Percentiles rank a stretch among this genome's conserved stretches.
These are phyloP conservation scores for Centrocercus urophasianus DNA, from an alignment of 2,113 vertebrate genomes.

Conservation along the genomic window DNA sequence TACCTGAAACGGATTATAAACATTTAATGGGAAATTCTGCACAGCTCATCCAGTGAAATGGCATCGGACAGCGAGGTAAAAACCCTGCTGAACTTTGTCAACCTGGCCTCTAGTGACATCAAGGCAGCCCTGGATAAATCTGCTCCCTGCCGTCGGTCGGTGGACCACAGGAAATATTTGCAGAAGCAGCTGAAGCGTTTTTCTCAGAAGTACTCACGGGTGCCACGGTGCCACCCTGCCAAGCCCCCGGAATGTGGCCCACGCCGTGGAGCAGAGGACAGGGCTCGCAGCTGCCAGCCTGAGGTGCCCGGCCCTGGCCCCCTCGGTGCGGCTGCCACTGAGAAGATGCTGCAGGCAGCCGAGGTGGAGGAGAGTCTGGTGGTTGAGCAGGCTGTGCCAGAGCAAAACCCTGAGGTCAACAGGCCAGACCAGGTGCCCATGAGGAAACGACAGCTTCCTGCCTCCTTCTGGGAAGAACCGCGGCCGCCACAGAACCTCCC, in stretches of 20 bases:
- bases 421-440: conserved; percentile 90
- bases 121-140: conserved; percentile 97
- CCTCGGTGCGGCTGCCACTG: not conserved
- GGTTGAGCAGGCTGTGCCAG: conserved; percentile 32
- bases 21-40: conserved; percentile 74
- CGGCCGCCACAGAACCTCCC: conserved; percentile 76
- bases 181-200: conserved; percentile 98
- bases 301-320: conserved; percentile 33
- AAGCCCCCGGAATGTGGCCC: conserved; percentile 73
- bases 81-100: conserved; percentile 96
- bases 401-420: conserved; percentile 56
- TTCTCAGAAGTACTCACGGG: conserved; percentile 92
- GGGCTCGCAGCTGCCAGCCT: not conserved
- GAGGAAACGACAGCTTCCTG: conserved; percentile 95
- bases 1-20: conserved; percentile 2
- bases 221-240: conserved; percentile 85
- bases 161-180: conserved; percentile 97
- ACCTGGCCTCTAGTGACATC: conserved; percentile 97
- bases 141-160: conserved; percentile 93
- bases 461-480: conserved; percentile 98
- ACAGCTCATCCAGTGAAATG: conserved; percentile 75
- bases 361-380: conserved; percentile 55
- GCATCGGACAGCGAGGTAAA: conserved; percentile 97
- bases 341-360: conserved; percentile 48
- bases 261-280: conserved; percentile 73